Percentiles rank a stretch among this genome's conserved stretches.
Evolutionary conservation across 1,140 invertebrate species (phyloP).

Genomic region (Galleria mellonella): DNA sequence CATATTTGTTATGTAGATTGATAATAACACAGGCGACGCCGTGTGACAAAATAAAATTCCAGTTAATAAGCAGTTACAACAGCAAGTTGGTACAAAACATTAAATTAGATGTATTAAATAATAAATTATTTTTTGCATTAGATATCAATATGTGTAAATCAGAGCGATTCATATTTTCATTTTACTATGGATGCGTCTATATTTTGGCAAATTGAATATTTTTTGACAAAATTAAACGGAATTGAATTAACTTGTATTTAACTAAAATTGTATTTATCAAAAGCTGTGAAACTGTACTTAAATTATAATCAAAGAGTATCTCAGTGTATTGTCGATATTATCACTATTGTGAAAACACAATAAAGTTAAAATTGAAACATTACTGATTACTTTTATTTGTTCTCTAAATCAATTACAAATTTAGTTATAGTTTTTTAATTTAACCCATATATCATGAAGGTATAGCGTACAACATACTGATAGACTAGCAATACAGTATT

Average conservation of each 20-base stretch:
- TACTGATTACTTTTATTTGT: conserved; percentile 5
- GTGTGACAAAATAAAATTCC: neutral
- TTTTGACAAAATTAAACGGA: too few relatives aligned
- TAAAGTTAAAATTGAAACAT: conserved; percentile 38
- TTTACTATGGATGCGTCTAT: too few relatives aligned
- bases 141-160: conserved; percentile 2
- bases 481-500: too few relatives aligned
- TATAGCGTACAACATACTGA: too few relatives aligned
- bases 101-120: conserved; percentile 1
- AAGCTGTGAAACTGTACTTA: conserved; percentile 71
- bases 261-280: conserved; percentile 36
- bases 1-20: neutral
- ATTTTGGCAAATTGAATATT: too few relatives aligned
- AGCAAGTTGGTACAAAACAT: conserved; percentile 29
- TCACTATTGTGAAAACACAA: conserved; percentile 63
- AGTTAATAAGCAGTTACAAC: conserved; percentile 9
- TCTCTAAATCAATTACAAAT: neutral
- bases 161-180: too few relatives aligned
- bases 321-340: conserved; percentile 60
- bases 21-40: neutral
- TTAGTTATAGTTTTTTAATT: too few relatives aligned
- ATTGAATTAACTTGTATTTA: too few relatives aligned
- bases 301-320: conserved; percentile 61
- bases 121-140: conserved; percentile 27
- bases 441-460: too few relatives aligned